Base-by-base conservation (phyloP, 1,140 invertebrate genomes). In the Camponotus floridanus region DNA sequence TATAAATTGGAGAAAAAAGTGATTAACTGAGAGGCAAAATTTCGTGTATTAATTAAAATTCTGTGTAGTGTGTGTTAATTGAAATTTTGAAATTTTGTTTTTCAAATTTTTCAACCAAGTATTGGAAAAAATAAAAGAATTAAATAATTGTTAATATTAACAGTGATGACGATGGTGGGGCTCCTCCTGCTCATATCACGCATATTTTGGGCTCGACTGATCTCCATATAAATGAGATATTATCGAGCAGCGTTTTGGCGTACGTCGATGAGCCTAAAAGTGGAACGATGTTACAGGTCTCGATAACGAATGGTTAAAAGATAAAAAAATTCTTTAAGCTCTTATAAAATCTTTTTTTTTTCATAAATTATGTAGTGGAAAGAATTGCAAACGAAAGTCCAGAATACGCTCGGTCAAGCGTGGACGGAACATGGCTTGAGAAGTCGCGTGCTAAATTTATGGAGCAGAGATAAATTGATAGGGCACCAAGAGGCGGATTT, bases 81-180 rank as follows among this genome's bases (percentile, higher is more conserved):
- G 6, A 18, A 39, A 61, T 13, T 3, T n/a, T 26, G 1, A 18
- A 26, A 26, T 9, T 80, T 9, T 13, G 31, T 61, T 4, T 76
- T 51, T 64, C 21, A 79, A 39, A 26, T 26, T 36, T 26, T 26
- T 26, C 26, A 18, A 67, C 31, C 31, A 42, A 51, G 3, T 9
- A 31, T 73, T 4, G 73, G 13, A n/a, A 31, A 61, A 3, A 55
- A 55, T 45, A 33, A 18, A 31, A 68, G 5, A 64, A 68, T 6
- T 31, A 11, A 36, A 85, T 11, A 9, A 62, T 59, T 61, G 5
- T 59, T 73, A 45, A 11, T 61, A 2, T 59, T 73, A 45, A 11
- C 45, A 93, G 93, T 1, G 93, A 94, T 55, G 92, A 93, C 9
- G 91, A 93, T 62, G 92, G 93, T 4, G 92, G 92, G 48, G 70